Evolutionary conservation across 1,140 invertebrate species (phyloP).

Genomic region (Solenopsis invicta): DNA sequence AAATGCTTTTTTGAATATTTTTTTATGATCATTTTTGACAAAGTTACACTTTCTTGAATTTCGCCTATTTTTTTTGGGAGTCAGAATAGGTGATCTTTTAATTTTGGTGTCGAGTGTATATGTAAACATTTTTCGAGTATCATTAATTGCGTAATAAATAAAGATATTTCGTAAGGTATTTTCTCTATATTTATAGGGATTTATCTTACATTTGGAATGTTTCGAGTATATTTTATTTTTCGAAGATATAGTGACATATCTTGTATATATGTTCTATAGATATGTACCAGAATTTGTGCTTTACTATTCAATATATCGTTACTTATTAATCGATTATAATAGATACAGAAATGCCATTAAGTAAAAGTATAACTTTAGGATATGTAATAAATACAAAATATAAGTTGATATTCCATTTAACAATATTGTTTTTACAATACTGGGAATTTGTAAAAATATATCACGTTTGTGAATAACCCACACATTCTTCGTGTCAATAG

Average conservation of each 20-base stretch:
- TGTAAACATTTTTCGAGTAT: constrained; percentile 29
- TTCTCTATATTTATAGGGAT: constrained; percentile 9
- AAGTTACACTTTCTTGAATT: too few species aligned
- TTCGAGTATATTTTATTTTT: constrained; percentile 30
- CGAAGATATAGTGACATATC: neutral
- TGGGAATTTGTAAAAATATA: constrained; percentile 39
- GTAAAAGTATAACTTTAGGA: constrained; percentile 11
- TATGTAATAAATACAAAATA: constrained; percentile 35
- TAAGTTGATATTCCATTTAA: constrained; percentile 2
- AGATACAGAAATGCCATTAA: neutral
- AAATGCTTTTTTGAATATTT: too few species aligned
- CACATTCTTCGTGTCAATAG: constrained; percentile 24
- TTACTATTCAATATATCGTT: neutral
- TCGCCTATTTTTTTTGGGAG: too few species aligned
- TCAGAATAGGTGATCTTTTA: too few species aligned
- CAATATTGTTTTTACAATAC: constrained; percentile 14
- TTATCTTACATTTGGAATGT: constrained; percentile 13
- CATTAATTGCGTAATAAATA: neutral
- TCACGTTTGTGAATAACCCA: constrained; percentile 20
- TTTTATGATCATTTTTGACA: too few species aligned
- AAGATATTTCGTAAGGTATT: constrained; percentile 30
- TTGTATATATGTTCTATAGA: neutral
- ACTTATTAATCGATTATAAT: neutral
- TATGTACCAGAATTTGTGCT: neutral
- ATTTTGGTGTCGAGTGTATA: too few species aligned